Percentiles rank a stretch among this genome's conserved stretches.
These are phyloP conservation scores for Urocitellus parryii DNA, from an alignment of 2,113 vertebrate species.

Conservation along the genomic window DNA sequence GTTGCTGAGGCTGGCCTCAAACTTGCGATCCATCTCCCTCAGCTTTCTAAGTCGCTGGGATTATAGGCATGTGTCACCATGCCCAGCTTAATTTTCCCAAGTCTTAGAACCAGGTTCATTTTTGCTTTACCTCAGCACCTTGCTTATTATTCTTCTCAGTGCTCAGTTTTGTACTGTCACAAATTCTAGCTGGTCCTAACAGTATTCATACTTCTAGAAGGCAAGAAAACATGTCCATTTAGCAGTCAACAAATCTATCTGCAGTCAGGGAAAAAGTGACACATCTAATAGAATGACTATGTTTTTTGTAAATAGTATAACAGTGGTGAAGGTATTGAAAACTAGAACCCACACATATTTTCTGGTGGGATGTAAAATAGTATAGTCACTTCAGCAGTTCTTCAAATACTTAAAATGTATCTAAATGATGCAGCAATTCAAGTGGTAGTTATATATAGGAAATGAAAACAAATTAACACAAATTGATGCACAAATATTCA, in stretches of 20 bases:
- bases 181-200: slow-evolving; percentile 23
- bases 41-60: too few relatives aligned
- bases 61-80: too few relatives aligned
- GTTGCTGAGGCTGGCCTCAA: too few relatives aligned
- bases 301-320: background rate
- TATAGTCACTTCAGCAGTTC: background rate
- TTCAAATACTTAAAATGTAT: slow-evolving; percentile 44
- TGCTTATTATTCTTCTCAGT: background rate
- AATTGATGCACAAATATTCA: slow-evolving; percentile 26
- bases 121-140: slow-evolving; percentile 12
- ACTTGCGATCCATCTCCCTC: too few relatives aligned
- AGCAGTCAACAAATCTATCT: slow-evolving; percentile 28
- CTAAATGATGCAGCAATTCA: slow-evolving; percentile 23
- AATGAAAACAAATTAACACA: slow-evolving; percentile 36
- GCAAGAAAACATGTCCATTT: background rate
- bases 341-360: slow-evolving; percentile 33
- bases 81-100: background rate
- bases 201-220: background rate
- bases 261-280: slow-evolving; percentile 23
- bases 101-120: background rate
- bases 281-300: background rate
- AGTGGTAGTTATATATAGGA: background rate
- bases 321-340: background rate
- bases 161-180: slow-evolving; percentile 26
- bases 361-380: slow-evolving; percentile 24